Evolutionary conservation across 2,797 vertebrate species (phyloP).

Genomic region (Pangasius djambal): DNA sequence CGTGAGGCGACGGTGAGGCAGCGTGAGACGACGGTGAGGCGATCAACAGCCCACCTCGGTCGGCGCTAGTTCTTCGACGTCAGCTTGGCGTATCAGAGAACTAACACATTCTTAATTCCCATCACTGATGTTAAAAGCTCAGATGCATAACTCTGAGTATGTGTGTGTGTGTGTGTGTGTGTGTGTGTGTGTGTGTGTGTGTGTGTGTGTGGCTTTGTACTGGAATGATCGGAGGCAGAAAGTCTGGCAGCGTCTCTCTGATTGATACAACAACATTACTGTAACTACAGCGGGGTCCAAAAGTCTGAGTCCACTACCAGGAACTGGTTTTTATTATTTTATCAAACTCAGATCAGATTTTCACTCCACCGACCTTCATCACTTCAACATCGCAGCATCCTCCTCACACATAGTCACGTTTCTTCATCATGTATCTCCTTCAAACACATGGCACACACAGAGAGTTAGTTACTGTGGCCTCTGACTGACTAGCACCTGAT

Average conservation of each 20-base stretch:
- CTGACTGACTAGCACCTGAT: neutral
- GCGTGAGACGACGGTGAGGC: neutral
- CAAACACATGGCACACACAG: neutral
- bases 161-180: constrained; percentile 21
- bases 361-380: neutral
- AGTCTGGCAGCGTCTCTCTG: constrained; percentile 35
- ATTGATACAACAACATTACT: constrained; percentile 40
- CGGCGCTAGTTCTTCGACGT: constrained; percentile 19
- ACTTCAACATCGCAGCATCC: neutral
- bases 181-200: constrained; percentile 19
- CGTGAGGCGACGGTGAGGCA: neutral
- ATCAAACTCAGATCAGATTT: constrained; percentile 28
- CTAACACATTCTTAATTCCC: constrained; percentile 27
- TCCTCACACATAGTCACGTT: neutral
- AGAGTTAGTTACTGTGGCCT: neutral
- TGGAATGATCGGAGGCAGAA: constrained; percentile 26
- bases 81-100: constrained; percentile 1
- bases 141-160: constrained; percentile 16
- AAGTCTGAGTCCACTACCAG: constrained; percentile 43
- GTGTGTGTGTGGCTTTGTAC: constrained; percentile 6
- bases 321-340: constrained; percentile 39
- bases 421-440: neutral
- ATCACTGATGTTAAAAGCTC: constrained; percentile 29
- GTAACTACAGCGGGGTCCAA: constrained; percentile 34
- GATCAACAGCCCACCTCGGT: constrained; percentile 9